Percentiles rank a stretch among this genome's conserved stretches.
These are phyloP conservation scores for Hirtodrosophila duncani DNA, from an alignment of 2,888 invertebrate species.

Conservation along the genomic window DNA sequence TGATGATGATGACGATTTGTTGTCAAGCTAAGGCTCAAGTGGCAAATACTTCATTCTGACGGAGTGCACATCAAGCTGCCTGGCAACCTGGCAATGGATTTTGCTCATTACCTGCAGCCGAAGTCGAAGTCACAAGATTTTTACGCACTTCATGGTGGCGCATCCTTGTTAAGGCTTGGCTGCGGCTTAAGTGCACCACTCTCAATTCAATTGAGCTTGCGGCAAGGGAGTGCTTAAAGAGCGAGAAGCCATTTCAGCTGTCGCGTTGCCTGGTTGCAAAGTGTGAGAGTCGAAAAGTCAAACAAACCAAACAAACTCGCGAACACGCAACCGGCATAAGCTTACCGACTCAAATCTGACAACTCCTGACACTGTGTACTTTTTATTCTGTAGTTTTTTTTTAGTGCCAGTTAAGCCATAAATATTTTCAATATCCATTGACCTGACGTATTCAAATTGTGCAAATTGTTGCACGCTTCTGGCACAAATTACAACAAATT, in stretches of 20 bases:
- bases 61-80: not conserved
- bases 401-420: slow-evolving; percentile 22
- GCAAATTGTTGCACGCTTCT: slow-evolving; percentile 33
- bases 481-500: slow-evolving; percentile 43
- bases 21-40: slow-evolving; percentile 39
- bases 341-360: slow-evolving; percentile 7
- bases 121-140: too few relatives aligned
- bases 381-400: slow-evolving; percentile 12
- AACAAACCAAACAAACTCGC: slow-evolving; percentile 5
- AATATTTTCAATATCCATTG: slow-evolving; percentile 42
- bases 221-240: slow-evolving; percentile 60
- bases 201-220: slow-evolving; percentile 65
- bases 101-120: slow-evolving; percentile 46
- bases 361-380: slow-evolving; percentile 18
- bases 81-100: slow-evolving; percentile 28
- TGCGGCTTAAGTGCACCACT: slow-evolving; percentile 49
- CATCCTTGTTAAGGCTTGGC: slow-evolving; percentile 16
- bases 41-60: slow-evolving; percentile 27
- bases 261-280: slow-evolving; percentile 19
- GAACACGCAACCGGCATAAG: slow-evolving; percentile 2
- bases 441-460: slow-evolving; percentile 21
- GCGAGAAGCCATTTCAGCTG: slow-evolving; percentile 43
- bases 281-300: slow-evolving; percentile 6
- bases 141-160: slow-evolving; percentile 39
- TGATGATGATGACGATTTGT: slow-evolving; percentile 34